Conservation (phyloP, 2,797 vertebrate genomes). For the Carcharodon carcharias region DNA sequence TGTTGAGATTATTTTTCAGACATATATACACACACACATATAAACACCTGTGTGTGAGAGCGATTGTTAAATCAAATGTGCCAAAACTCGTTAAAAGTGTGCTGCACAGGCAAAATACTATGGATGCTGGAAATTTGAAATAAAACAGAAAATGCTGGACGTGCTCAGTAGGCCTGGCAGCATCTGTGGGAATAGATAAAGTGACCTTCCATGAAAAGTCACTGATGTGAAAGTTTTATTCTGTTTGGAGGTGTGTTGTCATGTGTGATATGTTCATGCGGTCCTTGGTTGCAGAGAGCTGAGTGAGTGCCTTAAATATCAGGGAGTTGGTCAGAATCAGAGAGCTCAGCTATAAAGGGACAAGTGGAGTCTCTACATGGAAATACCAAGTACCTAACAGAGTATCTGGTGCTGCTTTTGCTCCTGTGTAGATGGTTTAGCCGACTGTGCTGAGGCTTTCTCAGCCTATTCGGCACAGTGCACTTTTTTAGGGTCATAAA, state of each 20-base stretch:
- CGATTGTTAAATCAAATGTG: background rate
- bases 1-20: no score
- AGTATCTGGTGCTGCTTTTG: background rate
- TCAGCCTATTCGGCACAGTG: background rate
- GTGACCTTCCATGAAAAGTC: background rate
- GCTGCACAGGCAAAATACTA: background rate
- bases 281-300: background rate
- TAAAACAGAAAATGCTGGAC: background rate
- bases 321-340: background rate
- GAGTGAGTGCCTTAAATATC: background rate
- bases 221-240: background rate
- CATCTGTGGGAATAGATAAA: background rate
- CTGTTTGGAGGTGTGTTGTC: background rate
- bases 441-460: background rate
- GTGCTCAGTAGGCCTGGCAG: no score
- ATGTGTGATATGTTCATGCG: background rate
- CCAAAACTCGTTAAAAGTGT: background rate
- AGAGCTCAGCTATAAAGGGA: background rate
- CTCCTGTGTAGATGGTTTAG: background rate
- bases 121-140: background rate
- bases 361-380: background rate
- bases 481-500: background rate
- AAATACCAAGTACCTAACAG: background rate
- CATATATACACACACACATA: no score
- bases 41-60: background rate